phyloP scores from a whole-genome alignment of 2,888 invertebrate species.

The Hirtodrosophila cameraria region DNA sequence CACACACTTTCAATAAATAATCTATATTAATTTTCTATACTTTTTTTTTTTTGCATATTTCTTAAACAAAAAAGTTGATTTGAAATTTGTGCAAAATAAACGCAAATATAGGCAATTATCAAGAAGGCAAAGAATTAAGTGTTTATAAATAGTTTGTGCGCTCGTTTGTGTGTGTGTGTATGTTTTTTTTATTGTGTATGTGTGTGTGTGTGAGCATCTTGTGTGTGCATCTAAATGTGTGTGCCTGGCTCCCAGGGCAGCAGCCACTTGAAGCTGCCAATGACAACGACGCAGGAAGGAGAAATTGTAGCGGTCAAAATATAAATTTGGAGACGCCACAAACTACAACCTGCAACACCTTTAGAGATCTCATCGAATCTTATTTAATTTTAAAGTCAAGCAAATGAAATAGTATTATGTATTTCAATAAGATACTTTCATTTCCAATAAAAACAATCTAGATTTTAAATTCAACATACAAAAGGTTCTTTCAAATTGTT shows the following conservation, averaged over 20 bases:
- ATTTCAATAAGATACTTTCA: too few relatives aligned
- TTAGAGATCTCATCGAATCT: too few relatives aligned
- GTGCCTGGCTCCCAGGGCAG: constrained; percentile 67
- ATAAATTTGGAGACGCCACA: constrained; percentile 4
- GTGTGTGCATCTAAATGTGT: constrained; percentile 16
- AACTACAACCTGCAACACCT: constrained; percentile 3
- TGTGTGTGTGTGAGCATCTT: constrained; percentile 21
- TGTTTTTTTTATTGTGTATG: too few relatives aligned
- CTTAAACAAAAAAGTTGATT: constrained; percentile 8
- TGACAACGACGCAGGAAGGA: constrained; percentile 16
- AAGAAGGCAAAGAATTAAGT: constrained; percentile 43
- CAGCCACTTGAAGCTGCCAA: constrained; percentile 44
- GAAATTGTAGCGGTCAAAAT: constrained; percentile 24
- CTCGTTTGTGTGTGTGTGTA: constrained; percentile 18
- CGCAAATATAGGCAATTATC: constrained; percentile 51
- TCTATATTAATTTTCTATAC: constrained; percentile 26
- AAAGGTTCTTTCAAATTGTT: too few relatives aligned
- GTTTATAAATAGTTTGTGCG: constrained; percentile 79
- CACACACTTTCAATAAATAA: constrained; percentile 33
- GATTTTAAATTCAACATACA: too few relatives aligned
- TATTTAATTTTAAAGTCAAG: too few relatives aligned
- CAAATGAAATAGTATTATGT: background rate
- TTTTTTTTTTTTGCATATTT: constrained; percentile 12
- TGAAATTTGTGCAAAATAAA: constrained; percentile 40
- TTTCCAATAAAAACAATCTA: too few relatives aligned